Base-by-base conservation (phyloP, 2,797 vertebrate species). In the Sphenopsis melanotis region DNA sequence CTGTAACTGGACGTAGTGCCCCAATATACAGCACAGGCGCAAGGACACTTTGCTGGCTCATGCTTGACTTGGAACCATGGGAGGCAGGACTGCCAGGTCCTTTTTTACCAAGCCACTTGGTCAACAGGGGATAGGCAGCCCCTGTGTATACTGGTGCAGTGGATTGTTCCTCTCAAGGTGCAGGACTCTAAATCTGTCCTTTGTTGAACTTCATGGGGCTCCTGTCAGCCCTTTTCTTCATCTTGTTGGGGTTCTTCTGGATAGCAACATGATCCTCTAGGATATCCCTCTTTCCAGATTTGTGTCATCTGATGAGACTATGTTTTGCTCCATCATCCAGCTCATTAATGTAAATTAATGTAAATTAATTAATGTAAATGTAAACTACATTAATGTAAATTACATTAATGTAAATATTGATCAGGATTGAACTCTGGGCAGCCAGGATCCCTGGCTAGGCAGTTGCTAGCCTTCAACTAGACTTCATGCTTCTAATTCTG, bases 21-120 rank as follows among this genome's bases (percentile, higher is more conserved):
- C 34, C n/a, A 30, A 8, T 10, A 14, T 1, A 1, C 17, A 44
- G 14, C 3, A 7, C 42, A 36, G 14, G 24, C 3, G 2, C 32
- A 19, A 24, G 11, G 10, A 1, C 11, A n/a, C 8, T 70, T 71
- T 30, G 7, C 12, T 78, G 24, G 5, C 6, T 27, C 9, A 6
- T 32, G 17, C 44, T 53, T 15, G 22, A 2, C 26, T 15, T 59
- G 12, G 15, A 79, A 5, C 20, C 2, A 4, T 2, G 3, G 10
- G 3, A 66, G 1, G 17, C 32, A 65, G 42, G 16, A 36, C 5
- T 56, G 21, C 8, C 32, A 37, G 14, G 10, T 60, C 41, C 6
- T 32, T 87, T 80, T 72, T 37, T 6, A 27, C 9, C 27, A 29
- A 60, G 7, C 12, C 18, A 2, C 20, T 72, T 50, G 47, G 11